Evolutionary conservation across 2,888 invertebrate species (phyloP).

Genomic region (Acleris literana): DNA sequence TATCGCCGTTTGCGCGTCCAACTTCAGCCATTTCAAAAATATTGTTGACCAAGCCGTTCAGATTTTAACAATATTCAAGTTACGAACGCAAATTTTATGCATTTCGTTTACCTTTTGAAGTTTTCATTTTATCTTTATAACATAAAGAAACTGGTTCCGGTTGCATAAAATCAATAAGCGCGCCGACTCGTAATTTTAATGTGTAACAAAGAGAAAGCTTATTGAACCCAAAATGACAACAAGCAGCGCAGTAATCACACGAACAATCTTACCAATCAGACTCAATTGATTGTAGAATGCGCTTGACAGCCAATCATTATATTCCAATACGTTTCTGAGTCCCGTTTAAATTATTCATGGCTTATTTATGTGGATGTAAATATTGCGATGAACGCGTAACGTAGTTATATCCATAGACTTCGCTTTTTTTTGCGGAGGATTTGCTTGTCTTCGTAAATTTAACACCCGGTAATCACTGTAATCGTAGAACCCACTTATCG

Average conservation of each 20-base stretch:
- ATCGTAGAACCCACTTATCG: background rate
- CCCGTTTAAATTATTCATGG: slow-evolving; percentile 21
- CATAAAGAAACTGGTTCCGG: background rate
- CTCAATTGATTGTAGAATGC: slow-evolving; percentile 68
- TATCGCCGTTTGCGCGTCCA: slow-evolving; percentile 64
- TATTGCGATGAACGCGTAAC: too few relatives aligned
- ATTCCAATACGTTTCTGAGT: slow-evolving; percentile 25
- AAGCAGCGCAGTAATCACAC: slow-evolving; percentile 38
- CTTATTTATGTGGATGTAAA: slow-evolving; percentile 1
- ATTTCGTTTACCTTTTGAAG: background rate
- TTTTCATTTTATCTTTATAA: background rate
- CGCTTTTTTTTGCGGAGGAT: too few relatives aligned
- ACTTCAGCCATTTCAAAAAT: slow-evolving; percentile 10
- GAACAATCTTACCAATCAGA: slow-evolving; percentile 64
- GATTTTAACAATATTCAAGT: slow-evolving; percentile 16
- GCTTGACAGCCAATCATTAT: slow-evolving; percentile 48
- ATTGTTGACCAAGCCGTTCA: slow-evolving; percentile 16
- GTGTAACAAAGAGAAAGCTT: slow-evolving; percentile 31
- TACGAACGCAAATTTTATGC: background rate
- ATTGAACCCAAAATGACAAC: slow-evolving; percentile 19
- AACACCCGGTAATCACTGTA: background rate
- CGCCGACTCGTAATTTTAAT: background rate
- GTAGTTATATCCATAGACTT: too few relatives aligned
- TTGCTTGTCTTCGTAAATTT: too few relatives aligned
- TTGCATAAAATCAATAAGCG: background rate